Percentiles rank a stretch among this genome's conserved stretches.
phyloP scores from a whole-genome alignment of 2,797 vertebrate species.

The Halcyon chelicuti region DNA sequence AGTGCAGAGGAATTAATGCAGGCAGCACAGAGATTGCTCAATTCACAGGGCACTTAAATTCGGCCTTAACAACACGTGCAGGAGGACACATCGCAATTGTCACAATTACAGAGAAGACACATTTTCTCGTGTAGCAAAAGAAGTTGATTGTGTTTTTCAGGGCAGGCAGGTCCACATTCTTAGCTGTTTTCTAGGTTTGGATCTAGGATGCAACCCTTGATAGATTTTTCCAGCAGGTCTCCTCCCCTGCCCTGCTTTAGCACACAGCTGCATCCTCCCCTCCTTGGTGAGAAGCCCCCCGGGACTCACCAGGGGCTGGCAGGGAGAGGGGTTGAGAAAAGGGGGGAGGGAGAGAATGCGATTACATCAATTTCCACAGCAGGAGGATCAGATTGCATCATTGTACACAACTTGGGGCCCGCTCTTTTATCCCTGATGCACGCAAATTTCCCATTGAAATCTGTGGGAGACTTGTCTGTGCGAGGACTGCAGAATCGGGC shows the following conservation, averaged over 20 bases:
- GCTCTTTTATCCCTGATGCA: slow-evolving; percentile 52
- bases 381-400: slow-evolving; percentile 61
- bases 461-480: slow-evolving; percentile 40
- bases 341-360: slow-evolving; percentile 23
- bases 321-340: neutral
- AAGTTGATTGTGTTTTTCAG: neutral
- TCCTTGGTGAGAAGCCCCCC: slow-evolving; percentile 1
- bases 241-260: neutral
- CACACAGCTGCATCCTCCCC: slow-evolving; percentile 28
- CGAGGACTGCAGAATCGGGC: neutral
- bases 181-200: neutral
- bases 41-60: neutral
- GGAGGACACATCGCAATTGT: neutral
- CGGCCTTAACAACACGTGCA: neutral
- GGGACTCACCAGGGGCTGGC: slow-evolving; percentile 16
- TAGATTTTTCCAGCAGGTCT: slow-evolving; percentile 19
- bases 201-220: neutral
- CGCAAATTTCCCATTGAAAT: slow-evolving; percentile 54
- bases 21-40: neutral
- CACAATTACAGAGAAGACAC: neutral
- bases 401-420: slow-evolving; percentile 44
- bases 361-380: slow-evolving; percentile 68
- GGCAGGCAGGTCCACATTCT: neutral
- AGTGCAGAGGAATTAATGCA: neutral
- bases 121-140: neutral